phyloP scores from a whole-genome alignment of 2,113 vertebrate genomes.

The Romanogobio albipinnatus region DNA sequence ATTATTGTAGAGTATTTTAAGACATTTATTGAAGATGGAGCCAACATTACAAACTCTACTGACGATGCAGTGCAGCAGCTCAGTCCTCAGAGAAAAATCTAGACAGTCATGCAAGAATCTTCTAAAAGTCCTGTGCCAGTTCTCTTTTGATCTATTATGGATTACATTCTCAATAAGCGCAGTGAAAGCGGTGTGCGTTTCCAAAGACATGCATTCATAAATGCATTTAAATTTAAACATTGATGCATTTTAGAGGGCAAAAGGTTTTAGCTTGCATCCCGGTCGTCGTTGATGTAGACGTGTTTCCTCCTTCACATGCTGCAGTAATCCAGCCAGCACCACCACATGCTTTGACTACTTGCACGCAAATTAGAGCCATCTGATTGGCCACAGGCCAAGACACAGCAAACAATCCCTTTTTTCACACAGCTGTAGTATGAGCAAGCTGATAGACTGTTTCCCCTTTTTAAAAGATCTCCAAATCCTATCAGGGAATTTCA shows the following conservation, averaged over 20 bases:
- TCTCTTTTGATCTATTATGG: conserved; percentile 42
- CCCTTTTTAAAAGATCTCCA: conserved; percentile 57
- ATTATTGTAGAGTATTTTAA: not conserved
- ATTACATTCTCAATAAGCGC: conserved; percentile 23
- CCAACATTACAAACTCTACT: not conserved
- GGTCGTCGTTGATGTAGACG: conserved; percentile 57
- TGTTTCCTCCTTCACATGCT: conserved; percentile 67
- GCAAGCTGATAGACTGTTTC: conserved; percentile 55
- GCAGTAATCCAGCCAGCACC: conserved; percentile 62
- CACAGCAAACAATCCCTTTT: conserved; percentile 43
- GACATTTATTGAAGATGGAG: conserved; percentile 3
- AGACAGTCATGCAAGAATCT: conserved; percentile 6
- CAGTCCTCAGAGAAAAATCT: not conserved
- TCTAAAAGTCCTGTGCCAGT: conserved; percentile 21
- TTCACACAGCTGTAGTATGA: conserved; percentile 11
- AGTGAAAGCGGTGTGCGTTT: conserved; percentile 24
- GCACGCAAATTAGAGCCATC: conserved; percentile 72
- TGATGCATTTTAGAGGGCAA: conserved; percentile 29
- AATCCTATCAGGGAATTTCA: conserved; percentile 57
- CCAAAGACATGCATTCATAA: conserved; percentile 42
- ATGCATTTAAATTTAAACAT: conserved; percentile 42
- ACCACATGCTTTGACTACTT: conserved; percentile 59
- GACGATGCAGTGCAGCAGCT: conserved; percentile 21
- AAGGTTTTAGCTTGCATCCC: conserved; percentile 38
- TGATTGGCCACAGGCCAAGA: conserved; percentile 73